These are phyloP conservation scores for Phymastichus coffea DNA, from an alignment of 1,140 invertebrate genomes.

Conservation along the genomic window DNA sequence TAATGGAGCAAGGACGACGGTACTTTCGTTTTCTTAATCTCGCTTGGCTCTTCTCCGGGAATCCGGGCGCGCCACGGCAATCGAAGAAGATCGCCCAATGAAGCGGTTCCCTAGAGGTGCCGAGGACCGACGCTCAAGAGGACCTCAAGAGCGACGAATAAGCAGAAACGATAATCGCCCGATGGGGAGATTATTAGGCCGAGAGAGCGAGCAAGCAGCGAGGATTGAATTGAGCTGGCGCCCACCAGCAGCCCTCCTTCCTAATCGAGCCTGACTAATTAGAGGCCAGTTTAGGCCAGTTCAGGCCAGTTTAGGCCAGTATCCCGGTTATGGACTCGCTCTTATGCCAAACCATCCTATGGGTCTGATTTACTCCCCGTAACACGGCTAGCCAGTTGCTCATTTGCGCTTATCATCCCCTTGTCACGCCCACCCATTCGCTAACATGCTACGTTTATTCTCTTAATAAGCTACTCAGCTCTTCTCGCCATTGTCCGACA, in stretches of 20 bases:
- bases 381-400: slow-evolving; percentile 26
- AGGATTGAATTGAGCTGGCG: slow-evolving; percentile 17
- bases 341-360: slow-evolving; percentile 34
- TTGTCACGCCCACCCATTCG: too few relatives aligned
- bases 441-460: too few relatives aligned
- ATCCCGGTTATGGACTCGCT: slow-evolving; percentile 50
- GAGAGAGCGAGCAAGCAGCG: neutral
- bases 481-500: too few relatives aligned
- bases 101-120: too few relatives aligned
- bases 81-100: too few relatives aligned
- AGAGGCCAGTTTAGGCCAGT: slow-evolving; percentile 47
- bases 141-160: too few relatives aligned
- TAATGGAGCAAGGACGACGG: neutral
- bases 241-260: slow-evolving; percentile 20
- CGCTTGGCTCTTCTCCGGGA: neutral
- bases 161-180: neutral
- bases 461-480: too few relatives aligned
- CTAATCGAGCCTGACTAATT: slow-evolving; percentile 54
- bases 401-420: too few relatives aligned
- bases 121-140: too few relatives aligned
- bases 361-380: slow-evolving; percentile 46
- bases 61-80: neutral
- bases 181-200: slow-evolving; percentile 18
- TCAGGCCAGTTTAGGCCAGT: too few relatives aligned
- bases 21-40: slow-evolving; percentile 17